phyloP scores from a whole-genome alignment of 2,797 vertebrate genomes.

The Gymnoscopelus microlampas region DNA sequence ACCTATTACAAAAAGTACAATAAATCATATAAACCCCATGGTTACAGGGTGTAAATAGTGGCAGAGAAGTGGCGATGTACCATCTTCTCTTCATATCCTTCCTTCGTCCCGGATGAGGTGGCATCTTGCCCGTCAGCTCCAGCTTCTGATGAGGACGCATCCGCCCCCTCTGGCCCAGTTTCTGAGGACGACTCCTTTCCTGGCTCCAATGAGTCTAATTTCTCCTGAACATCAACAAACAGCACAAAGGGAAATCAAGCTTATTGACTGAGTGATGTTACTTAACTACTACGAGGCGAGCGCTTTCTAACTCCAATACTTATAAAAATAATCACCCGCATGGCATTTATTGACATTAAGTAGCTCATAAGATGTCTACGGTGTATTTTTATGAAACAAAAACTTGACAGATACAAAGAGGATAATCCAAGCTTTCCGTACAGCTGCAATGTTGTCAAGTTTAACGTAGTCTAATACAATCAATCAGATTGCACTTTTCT shows the following conservation, averaged over 20 bases:
- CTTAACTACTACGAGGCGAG: too few species aligned
- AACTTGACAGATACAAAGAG: too few species aligned
- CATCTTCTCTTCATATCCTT: constrained; percentile 97
- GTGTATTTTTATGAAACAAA: too few species aligned
- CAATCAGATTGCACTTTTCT: too few species aligned
- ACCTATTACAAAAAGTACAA: not conserved
- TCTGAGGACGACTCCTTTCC: constrained; percentile 51
- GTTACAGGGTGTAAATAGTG: not conserved
- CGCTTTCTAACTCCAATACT: too few species aligned
- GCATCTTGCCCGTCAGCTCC: constrained; percentile 83
- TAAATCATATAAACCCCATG: not conserved
- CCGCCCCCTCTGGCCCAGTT: constrained; percentile 67
- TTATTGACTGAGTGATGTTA: not conserved
- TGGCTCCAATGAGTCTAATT: constrained; percentile 67
- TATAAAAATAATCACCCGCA: too few species aligned
- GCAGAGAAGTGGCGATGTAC: constrained; percentile 69
- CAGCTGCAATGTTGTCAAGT: too few species aligned
- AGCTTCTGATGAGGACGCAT: constrained; percentile 72
- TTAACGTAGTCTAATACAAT: too few species aligned
- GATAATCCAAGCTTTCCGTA: too few species aligned
- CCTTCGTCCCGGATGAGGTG: constrained; percentile 85
- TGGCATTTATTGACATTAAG: too few species aligned
- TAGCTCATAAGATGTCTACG: too few species aligned
- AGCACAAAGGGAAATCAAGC: not conserved
- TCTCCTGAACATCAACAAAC: constrained; percentile 56